Evolutionary conservation across 2,888 invertebrate species (phyloP).

Genomic region (Priocnemis perturbator): DNA sequence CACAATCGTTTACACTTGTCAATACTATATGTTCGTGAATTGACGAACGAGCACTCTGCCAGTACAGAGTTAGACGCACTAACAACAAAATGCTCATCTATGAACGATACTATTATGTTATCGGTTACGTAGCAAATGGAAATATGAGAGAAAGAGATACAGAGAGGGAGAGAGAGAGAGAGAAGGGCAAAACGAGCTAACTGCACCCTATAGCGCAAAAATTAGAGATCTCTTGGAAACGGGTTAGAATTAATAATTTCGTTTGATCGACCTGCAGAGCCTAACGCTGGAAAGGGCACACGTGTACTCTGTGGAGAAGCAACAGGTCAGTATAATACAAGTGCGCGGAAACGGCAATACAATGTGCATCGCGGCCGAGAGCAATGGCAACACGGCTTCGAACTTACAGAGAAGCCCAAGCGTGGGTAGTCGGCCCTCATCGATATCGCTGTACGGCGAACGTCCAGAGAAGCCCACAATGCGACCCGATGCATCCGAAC

Average conservation of each 20-base stretch:
- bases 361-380: constrained; percentile 53
- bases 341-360: constrained; percentile 74
- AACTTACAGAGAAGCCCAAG: constrained; percentile 75
- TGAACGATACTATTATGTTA: no score
- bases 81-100: no score
- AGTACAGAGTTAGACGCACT: no score
- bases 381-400: constrained; percentile 69
- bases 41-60: no score
- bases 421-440: constrained; percentile 71
- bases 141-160: no score
- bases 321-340: constrained; percentile 83
- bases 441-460: constrained; percentile 68
- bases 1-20: constrained; percentile 6
- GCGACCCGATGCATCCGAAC: constrained; percentile 64
- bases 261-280: constrained; percentile 60
- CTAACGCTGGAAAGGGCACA: constrained; percentile 81
- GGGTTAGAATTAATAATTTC: constrained; percentile 2
- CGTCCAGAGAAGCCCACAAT: constrained; percentile 65
- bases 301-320: constrained; percentile 85
- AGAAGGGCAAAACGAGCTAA: no score
- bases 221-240: no score
- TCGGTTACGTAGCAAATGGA: no score
- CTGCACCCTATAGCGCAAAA: no score
- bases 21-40: not conserved
- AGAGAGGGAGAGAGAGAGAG: no score